Evolutionary conservation across 2,888 invertebrate genomes (phyloP).

Genomic region (Metellina segmentata): DNA sequence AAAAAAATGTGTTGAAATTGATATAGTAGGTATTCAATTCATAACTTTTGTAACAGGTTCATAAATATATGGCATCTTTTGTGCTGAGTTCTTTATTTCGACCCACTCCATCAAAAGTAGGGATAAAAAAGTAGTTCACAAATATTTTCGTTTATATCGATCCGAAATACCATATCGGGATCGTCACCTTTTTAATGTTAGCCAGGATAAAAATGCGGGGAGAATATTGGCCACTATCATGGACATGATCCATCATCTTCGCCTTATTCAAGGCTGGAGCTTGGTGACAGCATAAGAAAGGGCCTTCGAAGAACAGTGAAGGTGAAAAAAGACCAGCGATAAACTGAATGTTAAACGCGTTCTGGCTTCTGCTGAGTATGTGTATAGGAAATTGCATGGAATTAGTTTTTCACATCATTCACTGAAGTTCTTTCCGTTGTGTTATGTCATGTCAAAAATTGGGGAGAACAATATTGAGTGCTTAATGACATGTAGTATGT

Average conservation of each 20-base stretch:
- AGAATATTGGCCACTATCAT: slow-evolving; percentile 54
- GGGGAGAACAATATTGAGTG: neutral
- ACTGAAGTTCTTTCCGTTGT: neutral
- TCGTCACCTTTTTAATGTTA: slow-evolving; percentile 37
- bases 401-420: neutral
- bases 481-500: neutral
- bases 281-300: slow-evolving; percentile 41
- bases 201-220: slow-evolving; percentile 9
- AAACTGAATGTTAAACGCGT: neutral
- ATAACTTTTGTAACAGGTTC: no score
- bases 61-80: neutral
- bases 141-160: slow-evolving; percentile 35
- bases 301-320: neutral
- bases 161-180: slow-evolving; percentile 46
- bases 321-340: neutral
- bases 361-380: neutral
- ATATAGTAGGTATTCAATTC: no score
- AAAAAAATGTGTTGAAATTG: no score
- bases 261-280: slow-evolving; percentile 17
- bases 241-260: slow-evolving; percentile 60
- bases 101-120: slow-evolving; percentile 2
- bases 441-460: neutral
- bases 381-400: slow-evolving; percentile 17
- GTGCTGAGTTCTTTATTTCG: slow-evolving; percentile 4
- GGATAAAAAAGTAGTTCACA: neutral